A percentile compares a stretch with the other conserved stretches of the same genome.
Conservation (phyloP, 2,113 vertebrate species). For the Peromyscus californicus region DNA sequence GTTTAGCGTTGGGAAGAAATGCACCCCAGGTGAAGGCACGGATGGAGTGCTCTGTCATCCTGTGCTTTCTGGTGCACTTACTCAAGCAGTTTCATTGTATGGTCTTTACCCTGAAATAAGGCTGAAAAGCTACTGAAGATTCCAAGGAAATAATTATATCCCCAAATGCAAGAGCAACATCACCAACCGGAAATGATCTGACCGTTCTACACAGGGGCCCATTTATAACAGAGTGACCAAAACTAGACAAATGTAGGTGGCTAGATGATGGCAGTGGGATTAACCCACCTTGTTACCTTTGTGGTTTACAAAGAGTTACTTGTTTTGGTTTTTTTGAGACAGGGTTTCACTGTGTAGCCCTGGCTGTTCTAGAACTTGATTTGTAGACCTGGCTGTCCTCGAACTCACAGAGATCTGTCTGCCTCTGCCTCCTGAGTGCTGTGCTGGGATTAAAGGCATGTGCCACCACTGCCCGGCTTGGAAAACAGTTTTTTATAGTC, state of each 20-base stretch:
- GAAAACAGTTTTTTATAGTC: neutral
- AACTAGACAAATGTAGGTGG: neutral
- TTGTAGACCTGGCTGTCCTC: no score
- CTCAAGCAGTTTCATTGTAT: neutral
- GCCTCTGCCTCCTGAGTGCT: no score
- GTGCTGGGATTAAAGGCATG: no score
- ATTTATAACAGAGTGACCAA: neutral
- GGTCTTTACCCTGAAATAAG: neutral
- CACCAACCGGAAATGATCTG: neutral
- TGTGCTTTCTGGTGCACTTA: neutral
- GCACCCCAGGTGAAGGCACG: no score
- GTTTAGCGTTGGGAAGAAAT: neutral
- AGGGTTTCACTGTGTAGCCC: no score
- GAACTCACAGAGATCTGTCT: no score
- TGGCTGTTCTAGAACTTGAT: no score
- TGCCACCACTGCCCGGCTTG: neutral
- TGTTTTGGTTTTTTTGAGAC: neutral
- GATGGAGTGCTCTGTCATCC: neutral
- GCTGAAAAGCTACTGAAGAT: neutral
- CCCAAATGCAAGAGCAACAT: neutral
- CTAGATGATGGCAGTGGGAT: neutral
- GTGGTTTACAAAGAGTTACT: neutral
- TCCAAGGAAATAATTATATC: neutral
- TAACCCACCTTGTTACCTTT: neutral
- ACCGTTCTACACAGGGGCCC: neutral